Base-by-base conservation (phyloP, 1,140 invertebrate species). In the Dendrolimus kikuchii region DNA sequence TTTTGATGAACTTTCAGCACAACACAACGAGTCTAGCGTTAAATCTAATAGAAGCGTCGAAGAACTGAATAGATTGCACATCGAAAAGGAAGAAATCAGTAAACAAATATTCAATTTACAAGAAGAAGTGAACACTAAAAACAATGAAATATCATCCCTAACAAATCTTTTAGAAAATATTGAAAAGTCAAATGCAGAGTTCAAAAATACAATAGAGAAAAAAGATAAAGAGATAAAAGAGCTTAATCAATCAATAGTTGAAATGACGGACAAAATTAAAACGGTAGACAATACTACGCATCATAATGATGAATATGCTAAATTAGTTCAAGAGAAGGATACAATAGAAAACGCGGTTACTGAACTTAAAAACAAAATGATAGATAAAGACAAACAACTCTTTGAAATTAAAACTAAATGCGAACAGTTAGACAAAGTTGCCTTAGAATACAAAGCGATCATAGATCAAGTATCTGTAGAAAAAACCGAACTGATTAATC, bases 401-500 rank as follows among this genome's bases (percentile, higher is more conserved):
- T 56, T 48, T 9, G 69, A 77, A 59, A 43, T 73, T 5, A 75
- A 74, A 61, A 54, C 7, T 38, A 8, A 64, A 49, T 52, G 71
- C 9, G 71, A 78, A 5, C 47, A 55, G 6, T 57, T 83, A 51
- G 77, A 79, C 53, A 73, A 71, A 47, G 60, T 55, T 58, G 71
- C 59, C 10, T 46, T 44, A 6, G 74, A 78, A 55, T 74, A 83
- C 43, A 78, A 89, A 77, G 62, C 61, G 39, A 59, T 74, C 57
- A 57, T 87, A 43, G 82, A 77, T 66, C 88, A 77, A 40, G 57
- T 90, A 8, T 70, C 61, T 4, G 60, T 65, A n/a, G 94, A 96
- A 69, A 91, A 93, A 67, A 91, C 91, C 44, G 91, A 95, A 78
- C 84, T 96, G n/a, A 92, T 95, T 38, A 90, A 90, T 50, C 87